phyloP scores from a whole-genome alignment of 2,113 vertebrate species.

The Saccopteryx leptura region DNA sequence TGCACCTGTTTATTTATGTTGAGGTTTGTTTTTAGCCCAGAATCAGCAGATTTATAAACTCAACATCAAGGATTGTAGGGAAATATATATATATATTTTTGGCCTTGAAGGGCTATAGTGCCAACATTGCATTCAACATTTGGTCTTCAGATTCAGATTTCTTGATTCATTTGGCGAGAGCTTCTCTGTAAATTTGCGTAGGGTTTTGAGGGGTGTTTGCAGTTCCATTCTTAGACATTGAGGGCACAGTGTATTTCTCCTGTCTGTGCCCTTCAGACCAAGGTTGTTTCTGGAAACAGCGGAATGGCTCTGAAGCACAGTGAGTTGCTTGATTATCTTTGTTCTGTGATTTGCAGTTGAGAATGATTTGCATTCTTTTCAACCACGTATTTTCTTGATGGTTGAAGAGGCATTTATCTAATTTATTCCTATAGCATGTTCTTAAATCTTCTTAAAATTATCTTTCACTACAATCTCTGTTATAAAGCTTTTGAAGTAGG shows the following conservation, averaged over 20 bases:
- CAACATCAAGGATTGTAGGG: slow-evolving; percentile 22
- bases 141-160: slow-evolving; percentile 52
- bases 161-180: slow-evolving; percentile 62
- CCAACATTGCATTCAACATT: slow-evolving; percentile 33
- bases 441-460: slow-evolving; percentile 49
- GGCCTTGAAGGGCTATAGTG: slow-evolving; percentile 49
- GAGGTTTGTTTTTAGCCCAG: slow-evolving; percentile 66
- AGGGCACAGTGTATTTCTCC: slow-evolving; percentile 48
- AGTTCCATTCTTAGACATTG: slow-evolving; percentile 15
- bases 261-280: slow-evolving; percentile 40
- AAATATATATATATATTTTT: slow-evolving; percentile 35
- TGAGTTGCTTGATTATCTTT: not conserved
- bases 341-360: slow-evolving; percentile 69
- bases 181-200: slow-evolving; percentile 52
- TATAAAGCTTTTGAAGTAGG: not conserved
- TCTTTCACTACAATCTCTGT: not conserved
- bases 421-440: slow-evolving; percentile 66
- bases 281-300: slow-evolving; percentile 27
- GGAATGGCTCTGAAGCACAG: slow-evolving; percentile 8
- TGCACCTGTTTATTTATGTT: slow-evolving; percentile 75
- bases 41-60: slow-evolving; percentile 55
- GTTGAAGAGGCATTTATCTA: slow-evolving; percentile 50
- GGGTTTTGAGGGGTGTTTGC: slow-evolving; percentile 63
- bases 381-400: not conserved
- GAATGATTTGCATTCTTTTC: slow-evolving; percentile 53